These are phyloP conservation scores for Catocala fraxini DNA, from an alignment of 2,888 invertebrate genomes.

Conservation along the genomic window DNA sequence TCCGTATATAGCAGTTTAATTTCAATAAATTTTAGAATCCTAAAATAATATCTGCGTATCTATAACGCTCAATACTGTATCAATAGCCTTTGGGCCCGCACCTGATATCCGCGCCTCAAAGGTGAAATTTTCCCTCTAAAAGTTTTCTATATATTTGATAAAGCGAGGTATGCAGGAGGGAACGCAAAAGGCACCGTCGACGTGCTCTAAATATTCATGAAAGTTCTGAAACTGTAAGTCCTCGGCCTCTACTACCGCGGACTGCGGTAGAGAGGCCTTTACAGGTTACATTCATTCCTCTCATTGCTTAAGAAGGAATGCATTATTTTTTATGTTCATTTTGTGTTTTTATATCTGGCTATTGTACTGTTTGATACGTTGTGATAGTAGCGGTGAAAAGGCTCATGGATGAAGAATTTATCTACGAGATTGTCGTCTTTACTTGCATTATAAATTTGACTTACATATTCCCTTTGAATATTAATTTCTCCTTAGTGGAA, in stretches of 20 bases:
- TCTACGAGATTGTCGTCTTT: too few relatives aligned
- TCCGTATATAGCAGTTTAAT: too few relatives aligned
- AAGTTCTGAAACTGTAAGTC: conserved; percentile 23
- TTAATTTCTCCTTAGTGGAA: too few relatives aligned
- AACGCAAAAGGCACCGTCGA: conserved; percentile 38
- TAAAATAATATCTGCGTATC: conserved; percentile 7
- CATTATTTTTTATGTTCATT: too few relatives aligned
- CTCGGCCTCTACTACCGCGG: conserved; percentile 7
- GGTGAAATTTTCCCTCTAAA: conserved; percentile 36
- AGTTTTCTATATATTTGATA: conserved; percentile 50
- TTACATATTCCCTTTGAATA: too few relatives aligned
- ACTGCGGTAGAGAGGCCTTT: neutral
- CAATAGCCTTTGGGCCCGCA: conserved; percentile 25
- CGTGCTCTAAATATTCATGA: conserved; percentile 60
- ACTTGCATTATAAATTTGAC: too few relatives aligned
- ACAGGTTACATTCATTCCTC: neutral
- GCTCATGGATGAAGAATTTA: too few relatives aligned
- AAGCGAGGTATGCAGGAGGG: conserved; percentile 41
- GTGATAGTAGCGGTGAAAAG: too few relatives aligned
- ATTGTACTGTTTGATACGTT: too few relatives aligned
- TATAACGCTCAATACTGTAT: conserved; percentile 13
- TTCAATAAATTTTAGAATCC: neutral
- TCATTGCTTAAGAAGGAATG: too few relatives aligned
- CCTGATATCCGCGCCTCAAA: conserved; percentile 22
- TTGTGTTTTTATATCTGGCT: too few relatives aligned